Conservation (phyloP, 2,797 vertebrate species). For the Cryptoprocta ferox region DNA sequence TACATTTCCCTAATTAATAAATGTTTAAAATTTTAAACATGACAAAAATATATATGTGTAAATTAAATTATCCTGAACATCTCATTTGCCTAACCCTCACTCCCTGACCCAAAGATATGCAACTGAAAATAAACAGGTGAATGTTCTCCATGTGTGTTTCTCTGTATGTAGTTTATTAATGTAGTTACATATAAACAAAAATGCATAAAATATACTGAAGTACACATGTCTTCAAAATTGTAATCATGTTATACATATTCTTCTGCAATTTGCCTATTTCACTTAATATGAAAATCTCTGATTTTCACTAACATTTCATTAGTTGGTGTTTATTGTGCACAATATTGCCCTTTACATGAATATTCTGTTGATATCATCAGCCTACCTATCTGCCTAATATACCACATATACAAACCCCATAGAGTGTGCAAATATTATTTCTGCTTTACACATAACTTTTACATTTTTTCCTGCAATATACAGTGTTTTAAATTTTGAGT, state of each 20-base stretch:
- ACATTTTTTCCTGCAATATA: background rate
- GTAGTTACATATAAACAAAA: constrained; percentile 15
- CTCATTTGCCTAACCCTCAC: background rate
- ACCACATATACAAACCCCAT: background rate
- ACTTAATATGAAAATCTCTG: background rate
- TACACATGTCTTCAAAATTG: constrained; percentile 14
- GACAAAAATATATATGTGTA: background rate
- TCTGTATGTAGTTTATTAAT: background rate
- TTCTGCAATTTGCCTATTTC: constrained; percentile 47
- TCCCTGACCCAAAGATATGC: background rate
- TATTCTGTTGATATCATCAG: background rate
- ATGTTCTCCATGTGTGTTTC: background rate
- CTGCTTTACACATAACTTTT: constrained; percentile 19
- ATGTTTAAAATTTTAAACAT: constrained; percentile 9
- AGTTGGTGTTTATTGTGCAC: background rate
- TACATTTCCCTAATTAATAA: background rate
- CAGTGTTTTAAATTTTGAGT: constrained; percentile 11
- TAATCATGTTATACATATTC: background rate
- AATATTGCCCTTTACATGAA: background rate
- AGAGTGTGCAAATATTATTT: constrained; percentile 19
- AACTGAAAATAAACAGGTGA: background rate
- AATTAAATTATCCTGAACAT: background rate
- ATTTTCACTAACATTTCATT: constrained; percentile 13
- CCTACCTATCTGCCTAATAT: background rate
- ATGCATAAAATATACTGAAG: constrained; percentile 40